phyloP scores from a whole-genome alignment of 2,797 vertebrate species.

The Malurus leucopterus region DNA sequence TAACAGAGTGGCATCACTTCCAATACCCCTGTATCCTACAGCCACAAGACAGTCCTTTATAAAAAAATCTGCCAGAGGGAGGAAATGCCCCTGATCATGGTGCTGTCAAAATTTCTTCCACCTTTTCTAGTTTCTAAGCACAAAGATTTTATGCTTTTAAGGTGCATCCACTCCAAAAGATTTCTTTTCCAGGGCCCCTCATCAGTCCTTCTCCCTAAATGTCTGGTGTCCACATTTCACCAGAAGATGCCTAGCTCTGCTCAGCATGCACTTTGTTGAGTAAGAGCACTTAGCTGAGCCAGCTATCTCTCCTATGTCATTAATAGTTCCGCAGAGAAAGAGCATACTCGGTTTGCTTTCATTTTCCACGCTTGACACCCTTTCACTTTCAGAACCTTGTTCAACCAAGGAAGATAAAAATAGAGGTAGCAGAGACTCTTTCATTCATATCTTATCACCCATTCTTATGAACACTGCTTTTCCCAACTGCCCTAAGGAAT shows the following conservation, averaged over 20 bases:
- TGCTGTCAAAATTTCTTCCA: neutral
- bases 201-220: neutral
- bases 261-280: neutral
- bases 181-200: neutral
- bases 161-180: neutral
- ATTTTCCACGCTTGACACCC: neutral
- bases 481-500: neutral
- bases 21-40: neutral
- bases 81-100: neutral
- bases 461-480: neutral
- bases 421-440: neutral
- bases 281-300: neutral
- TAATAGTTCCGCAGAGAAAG: neutral
- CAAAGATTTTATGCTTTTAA: neutral
- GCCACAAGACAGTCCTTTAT: neutral
- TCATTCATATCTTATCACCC: neutral
- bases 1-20: neutral
- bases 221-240: neutral
- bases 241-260: neutral
- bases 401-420: neutral
- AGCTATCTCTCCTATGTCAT: neutral
- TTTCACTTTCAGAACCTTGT: conserved; percentile 1
- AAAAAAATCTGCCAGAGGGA: neutral
- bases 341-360: neutral
- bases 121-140: neutral